Conservation (phyloP, 2,113 vertebrate genomes). For the Acanthochromis polyacanthus region DNA sequence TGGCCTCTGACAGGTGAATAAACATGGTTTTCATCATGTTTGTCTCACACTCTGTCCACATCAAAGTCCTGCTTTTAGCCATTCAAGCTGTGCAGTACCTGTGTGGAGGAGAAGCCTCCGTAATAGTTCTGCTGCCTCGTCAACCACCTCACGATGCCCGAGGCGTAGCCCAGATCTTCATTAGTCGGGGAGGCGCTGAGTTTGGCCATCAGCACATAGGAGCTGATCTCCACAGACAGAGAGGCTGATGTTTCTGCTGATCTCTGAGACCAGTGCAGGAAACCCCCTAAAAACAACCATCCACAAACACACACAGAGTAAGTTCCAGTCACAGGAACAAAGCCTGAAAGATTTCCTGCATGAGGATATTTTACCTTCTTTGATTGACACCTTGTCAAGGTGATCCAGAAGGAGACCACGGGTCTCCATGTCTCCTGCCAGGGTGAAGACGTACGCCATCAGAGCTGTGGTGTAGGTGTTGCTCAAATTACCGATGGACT, state of each 20-base stretch:
- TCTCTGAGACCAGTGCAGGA: slow-evolving; percentile 73
- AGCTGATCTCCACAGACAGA: slow-evolving; percentile 85
- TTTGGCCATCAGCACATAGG: slow-evolving; percentile 84
- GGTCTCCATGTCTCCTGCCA: slow-evolving; percentile 83
- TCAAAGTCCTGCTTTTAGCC: neutral
- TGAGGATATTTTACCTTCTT: slow-evolving; percentile 46
- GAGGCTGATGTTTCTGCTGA: slow-evolving; percentile 55
- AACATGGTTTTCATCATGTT: too few relatives aligned
- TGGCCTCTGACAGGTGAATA: too few relatives aligned
- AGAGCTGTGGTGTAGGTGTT: slow-evolving; percentile 87
- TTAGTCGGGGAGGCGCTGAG: slow-evolving; percentile 64
- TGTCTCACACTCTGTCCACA: too few relatives aligned
- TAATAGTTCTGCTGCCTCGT: slow-evolving; percentile 85
- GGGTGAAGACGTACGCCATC: slow-evolving; percentile 88
- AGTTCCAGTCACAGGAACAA: neutral
- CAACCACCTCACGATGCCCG: slow-evolving; percentile 84
- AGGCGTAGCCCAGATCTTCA: slow-evolving; percentile 73
- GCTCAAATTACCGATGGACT: slow-evolving; percentile 50
- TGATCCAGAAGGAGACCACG: slow-evolving; percentile 68
- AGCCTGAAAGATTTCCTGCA: neutral
- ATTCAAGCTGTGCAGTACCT: slow-evolving; percentile 75
- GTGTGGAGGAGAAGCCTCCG: slow-evolving; percentile 89
- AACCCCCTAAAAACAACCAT: slow-evolving; percentile 55
- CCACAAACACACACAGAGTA: neutral
- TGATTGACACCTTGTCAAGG: slow-evolving; percentile 47